These are phyloP conservation scores for Passerculus sandwichensis DNA, from an alignment of 2,797 vertebrate species.

Conservation along the genomic window DNA sequence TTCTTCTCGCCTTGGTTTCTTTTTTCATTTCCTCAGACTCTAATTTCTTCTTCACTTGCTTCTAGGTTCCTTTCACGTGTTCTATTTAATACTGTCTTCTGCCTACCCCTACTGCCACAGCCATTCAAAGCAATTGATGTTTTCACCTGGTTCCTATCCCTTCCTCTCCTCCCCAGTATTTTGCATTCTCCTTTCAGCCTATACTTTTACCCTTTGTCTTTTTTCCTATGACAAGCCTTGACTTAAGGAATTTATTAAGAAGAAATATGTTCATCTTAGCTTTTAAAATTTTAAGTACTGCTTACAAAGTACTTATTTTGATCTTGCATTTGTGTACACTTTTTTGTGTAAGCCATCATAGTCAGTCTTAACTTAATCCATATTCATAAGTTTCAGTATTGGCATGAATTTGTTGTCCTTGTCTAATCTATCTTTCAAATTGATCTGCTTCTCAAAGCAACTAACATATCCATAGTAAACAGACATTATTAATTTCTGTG, in stretches of 20 bases:
- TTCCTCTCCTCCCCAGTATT: background rate
- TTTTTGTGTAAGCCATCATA: slow-evolving; percentile 4
- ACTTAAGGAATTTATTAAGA: background rate
- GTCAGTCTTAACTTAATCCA: slow-evolving; percentile 26
- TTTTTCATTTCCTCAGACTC: background rate
- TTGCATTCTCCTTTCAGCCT: rapidly evolving
- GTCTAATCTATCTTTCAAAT: slow-evolving; percentile 63
- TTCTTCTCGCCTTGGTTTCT: background rate
- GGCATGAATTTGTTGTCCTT: slow-evolving; percentile 54
- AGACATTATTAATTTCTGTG: slow-evolving; percentile 42
- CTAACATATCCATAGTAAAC: slow-evolving; percentile 45
- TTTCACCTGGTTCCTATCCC: background rate
- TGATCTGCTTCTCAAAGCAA: slow-evolving; percentile 50
- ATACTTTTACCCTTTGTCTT: background rate
- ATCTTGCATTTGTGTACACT: background rate
- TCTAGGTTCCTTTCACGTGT: background rate
- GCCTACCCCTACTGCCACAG: background rate
- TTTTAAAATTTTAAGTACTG: background rate
- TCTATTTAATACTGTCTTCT: background rate
- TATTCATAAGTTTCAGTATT: slow-evolving; percentile 53
- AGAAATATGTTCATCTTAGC: background rate
- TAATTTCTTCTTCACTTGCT: background rate
- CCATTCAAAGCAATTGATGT: background rate
- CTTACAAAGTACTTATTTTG: background rate
- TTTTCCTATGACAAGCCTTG: background rate